Conservation (phyloP, 2,797 vertebrate genomes). For the Dallia pectoralis region DNA sequence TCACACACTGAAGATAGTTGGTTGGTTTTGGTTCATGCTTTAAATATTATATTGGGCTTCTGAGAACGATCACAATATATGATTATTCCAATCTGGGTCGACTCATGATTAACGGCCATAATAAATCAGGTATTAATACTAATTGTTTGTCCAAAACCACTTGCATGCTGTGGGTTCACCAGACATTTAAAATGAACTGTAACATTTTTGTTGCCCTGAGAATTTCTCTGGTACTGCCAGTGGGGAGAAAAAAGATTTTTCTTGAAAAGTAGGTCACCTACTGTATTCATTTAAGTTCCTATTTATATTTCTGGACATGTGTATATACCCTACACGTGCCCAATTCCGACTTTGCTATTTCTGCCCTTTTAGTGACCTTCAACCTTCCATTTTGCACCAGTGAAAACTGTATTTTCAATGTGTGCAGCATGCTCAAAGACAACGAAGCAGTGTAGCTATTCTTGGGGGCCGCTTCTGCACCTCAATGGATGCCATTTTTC, state of each 20-base stretch:
- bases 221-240: constrained; percentile 31
- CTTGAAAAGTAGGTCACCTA: constrained; percentile 27
- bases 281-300: constrained; percentile 24
- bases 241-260: not conserved
- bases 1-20: constrained; percentile 21
- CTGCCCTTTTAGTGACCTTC: constrained; percentile 19
- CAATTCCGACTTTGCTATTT: constrained; percentile 18
- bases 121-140: constrained; percentile 54
- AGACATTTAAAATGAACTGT: not conserved
- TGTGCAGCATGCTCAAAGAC: constrained; percentile 65
- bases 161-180: constrained; percentile 37
- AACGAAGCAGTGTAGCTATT: constrained; percentile 72
- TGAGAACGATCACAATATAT: constrained; percentile 47
- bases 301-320: constrained; percentile 12
- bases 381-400: constrained; percentile 30
- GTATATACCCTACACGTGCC: not conserved
- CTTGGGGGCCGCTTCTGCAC: constrained; percentile 62
- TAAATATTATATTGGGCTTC: constrained; percentile 42
- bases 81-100: constrained; percentile 57
- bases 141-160: constrained; percentile 36
- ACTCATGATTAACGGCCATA: constrained; percentile 55
- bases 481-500: constrained; percentile 69
- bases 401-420: constrained; percentile 49
- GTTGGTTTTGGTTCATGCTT: constrained; percentile 31
- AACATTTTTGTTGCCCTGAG: constrained; percentile 20